Evolutionary conservation across 2,113 vertebrate species (phyloP).

Genomic region (Scopus umbretta): DNA sequence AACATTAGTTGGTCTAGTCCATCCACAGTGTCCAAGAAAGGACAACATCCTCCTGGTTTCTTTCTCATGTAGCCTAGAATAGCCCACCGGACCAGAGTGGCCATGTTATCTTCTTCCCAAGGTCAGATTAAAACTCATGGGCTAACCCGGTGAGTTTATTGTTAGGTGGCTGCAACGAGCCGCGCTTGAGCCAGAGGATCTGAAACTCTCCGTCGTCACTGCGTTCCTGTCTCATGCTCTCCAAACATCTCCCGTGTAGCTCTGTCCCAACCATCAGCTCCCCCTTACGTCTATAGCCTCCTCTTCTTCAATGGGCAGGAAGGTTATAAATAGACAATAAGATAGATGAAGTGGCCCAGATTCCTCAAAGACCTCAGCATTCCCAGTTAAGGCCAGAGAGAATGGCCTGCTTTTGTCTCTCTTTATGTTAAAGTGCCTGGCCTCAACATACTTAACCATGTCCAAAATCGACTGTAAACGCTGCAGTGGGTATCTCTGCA

Average conservation of each 20-base stretch:
- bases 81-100: background rate
- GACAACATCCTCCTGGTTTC: background rate
- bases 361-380: background rate
- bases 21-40: background rate
- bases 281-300: background rate
- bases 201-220: background rate
- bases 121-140: background rate
- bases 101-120: rapidly evolving
- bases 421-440: background rate
- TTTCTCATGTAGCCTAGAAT: background rate
- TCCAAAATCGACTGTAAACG: background rate
- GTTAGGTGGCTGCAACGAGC: background rate
- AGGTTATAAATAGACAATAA: background rate
- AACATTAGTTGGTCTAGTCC: background rate
- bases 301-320: background rate
- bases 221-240: background rate
- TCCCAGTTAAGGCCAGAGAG: background rate
- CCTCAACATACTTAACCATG: background rate
- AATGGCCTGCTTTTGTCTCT: background rate
- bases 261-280: background rate
- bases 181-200: background rate
- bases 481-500: background rate
- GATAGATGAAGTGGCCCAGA: background rate
- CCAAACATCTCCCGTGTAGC: background rate
- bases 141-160: background rate